Base-by-base conservation (phyloP, 2,888 invertebrate genomes). In the Heliconius aoede region DNA sequence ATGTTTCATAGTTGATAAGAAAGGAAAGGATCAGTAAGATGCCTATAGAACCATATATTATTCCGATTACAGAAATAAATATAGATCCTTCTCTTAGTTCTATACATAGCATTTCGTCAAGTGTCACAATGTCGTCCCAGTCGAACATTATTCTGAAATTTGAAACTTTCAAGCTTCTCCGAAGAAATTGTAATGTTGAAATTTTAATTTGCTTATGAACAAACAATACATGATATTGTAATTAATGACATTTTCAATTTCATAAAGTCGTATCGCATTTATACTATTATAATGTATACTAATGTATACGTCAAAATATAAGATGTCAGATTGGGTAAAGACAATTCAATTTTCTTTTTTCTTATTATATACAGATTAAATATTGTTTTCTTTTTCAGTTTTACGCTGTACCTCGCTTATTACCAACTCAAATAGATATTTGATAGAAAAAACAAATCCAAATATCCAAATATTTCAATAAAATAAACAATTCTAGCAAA, bases 41-140 rank as follows among this genome's bases (percentile, higher is more conserved):
- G 1, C 84, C 84, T 1, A 86, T 62, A 4, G 83, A 80, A 0
- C 87, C 87, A 40, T 86, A 87, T 5, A 84, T 69, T 0, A 85
- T 80, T 15, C 85, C 86, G 11, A 84, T 62, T 26, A 83, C 32
- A 30, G 82, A 81, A 5, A 86, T 82, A 13, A 85, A 32, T 5
- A 82, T 73, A 0, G 83, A 76, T 28, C 85, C 87, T 5, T 76
- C 46, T n/a, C 80, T 84, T 24, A 87, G 36, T 21, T 86, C 83
- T 28, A 88, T 77, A 76, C 87, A 87, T 0, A 85, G 65, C 61
- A 85, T 86, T 11, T 80, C 74, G 32, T 82, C 80, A 3, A 81
- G 46, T 15, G 61, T 72, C 4, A 78, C 74, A 9, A 81, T 32
- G 30, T 79, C 73, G 51, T 83, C 80, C 81, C 81, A 83, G 30